phyloP scores from a whole-genome alignment of 2,888 invertebrate genomes.

The Agrotis segetum region DNA sequence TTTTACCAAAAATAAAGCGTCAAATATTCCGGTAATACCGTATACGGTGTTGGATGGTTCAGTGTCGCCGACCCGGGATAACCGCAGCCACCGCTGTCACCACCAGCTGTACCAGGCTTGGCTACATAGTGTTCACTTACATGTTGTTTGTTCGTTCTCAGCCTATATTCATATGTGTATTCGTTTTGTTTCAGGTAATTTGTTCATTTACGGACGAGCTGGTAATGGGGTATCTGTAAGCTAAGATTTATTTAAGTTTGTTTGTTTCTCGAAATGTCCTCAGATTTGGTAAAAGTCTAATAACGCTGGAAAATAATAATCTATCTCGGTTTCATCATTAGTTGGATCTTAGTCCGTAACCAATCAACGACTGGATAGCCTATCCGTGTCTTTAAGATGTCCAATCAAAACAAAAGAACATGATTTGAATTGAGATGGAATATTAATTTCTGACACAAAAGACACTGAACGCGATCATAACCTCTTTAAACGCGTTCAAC shows the following conservation, averaged over 20 bases:
- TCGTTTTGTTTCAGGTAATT: constrained; percentile 64
- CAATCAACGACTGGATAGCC: no score
- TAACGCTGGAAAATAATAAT: no score
- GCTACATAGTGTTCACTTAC: constrained; percentile 65
- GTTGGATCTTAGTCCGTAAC: no score
- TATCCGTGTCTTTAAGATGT: no score
- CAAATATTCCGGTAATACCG: constrained; percentile 59
- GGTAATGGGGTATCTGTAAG: constrained; percentile 47
- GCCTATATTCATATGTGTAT: constrained; percentile 45
- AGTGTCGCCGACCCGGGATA: constrained; percentile 65
- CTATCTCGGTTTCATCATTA: no score
- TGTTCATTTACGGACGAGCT: constrained; percentile 47
- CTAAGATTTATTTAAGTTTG: neutral
- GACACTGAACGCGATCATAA: neutral
- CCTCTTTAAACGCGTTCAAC: neutral
- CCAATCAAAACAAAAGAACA: no score
- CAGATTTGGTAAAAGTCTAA: neutral
- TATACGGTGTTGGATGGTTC: constrained; percentile 66
- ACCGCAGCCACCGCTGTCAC: constrained; percentile 85
- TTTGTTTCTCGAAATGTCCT: no score
- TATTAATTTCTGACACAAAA: no score
- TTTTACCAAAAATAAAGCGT: constrained; percentile 48
- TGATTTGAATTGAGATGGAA: no score
- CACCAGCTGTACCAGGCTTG: constrained; percentile 77
- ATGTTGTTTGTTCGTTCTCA: constrained; percentile 50